phyloP scores from a whole-genome alignment of 2,797 vertebrate species.

The Crocodylus rhombifer region DNA sequence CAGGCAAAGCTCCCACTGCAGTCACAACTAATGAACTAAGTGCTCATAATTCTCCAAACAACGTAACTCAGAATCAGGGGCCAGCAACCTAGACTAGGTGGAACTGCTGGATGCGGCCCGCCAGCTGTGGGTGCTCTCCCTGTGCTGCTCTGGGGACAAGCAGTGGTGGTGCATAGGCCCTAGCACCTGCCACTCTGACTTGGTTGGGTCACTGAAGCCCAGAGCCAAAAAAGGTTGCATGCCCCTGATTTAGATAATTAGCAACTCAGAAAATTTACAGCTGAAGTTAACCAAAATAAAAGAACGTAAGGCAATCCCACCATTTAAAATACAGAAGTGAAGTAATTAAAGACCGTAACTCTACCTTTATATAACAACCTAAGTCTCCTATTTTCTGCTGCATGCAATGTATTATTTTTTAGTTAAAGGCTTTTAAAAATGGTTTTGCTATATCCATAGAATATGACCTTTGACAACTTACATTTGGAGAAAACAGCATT shows the following conservation, averaged over 20 bases:
- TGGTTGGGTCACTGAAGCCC: too few species aligned
- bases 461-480: too few species aligned
- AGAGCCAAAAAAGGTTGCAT: too few species aligned
- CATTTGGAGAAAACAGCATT: too few species aligned
- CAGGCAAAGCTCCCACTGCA: not conserved
- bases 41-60: not conserved
- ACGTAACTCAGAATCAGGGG: too few species aligned
- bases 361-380: not conserved
- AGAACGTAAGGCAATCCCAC: not conserved
- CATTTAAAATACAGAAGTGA: not conserved
- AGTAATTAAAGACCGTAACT: not conserved
- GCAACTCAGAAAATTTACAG: not conserved
- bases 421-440: not conserved
- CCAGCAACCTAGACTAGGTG: too few species aligned
- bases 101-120: too few species aligned
- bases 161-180: too few species aligned
- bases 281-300: not conserved
- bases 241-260: rapidly evolving
- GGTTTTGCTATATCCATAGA: not conserved
- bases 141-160: too few species aligned
- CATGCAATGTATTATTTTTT: not conserved
- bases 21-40: not conserved
- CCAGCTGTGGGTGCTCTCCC: too few species aligned
- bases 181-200: too few species aligned
- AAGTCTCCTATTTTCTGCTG: not conserved